Evolutionary conservation across 2,113 vertebrate species (phyloP).

Genomic region (Holacanthus passer): DNA sequence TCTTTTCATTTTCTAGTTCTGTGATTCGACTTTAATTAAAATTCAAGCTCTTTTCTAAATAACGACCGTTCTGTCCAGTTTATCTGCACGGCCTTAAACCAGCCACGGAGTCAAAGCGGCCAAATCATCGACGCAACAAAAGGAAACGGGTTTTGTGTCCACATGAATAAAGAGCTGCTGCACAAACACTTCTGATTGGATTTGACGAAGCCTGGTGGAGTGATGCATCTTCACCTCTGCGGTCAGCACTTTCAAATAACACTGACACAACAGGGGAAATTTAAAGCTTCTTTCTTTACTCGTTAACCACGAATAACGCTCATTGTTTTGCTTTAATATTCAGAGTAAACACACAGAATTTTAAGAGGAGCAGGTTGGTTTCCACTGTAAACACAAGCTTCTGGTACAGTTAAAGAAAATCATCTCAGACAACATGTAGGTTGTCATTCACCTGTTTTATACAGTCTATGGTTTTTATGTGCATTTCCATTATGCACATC

Average conservation of each 20-base stretch:
- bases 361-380: neutral
- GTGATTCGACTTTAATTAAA: conserved; percentile 15
- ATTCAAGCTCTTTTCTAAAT: neutral
- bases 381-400: no score
- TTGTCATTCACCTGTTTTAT: no score
- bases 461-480: no score
- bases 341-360: no score
- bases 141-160: neutral
- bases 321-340: neutral
- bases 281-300: neutral
- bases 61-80: neutral
- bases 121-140: neutral
- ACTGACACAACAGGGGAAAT: neutral
- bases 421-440: no score
- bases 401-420: no score
- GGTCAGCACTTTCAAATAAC: neutral
- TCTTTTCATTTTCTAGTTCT: neutral
- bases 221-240: neutral
- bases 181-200: neutral
- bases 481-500: no score
- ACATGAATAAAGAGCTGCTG: neutral
- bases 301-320: neutral
- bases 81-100: neutral
- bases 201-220: neutral
- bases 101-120: neutral